Evolutionary conservation across 2,888 invertebrate species (phyloP), one percentile per base, ranked within the genome.

Genomic region (Malthinus seriepunctatus): DNA sequence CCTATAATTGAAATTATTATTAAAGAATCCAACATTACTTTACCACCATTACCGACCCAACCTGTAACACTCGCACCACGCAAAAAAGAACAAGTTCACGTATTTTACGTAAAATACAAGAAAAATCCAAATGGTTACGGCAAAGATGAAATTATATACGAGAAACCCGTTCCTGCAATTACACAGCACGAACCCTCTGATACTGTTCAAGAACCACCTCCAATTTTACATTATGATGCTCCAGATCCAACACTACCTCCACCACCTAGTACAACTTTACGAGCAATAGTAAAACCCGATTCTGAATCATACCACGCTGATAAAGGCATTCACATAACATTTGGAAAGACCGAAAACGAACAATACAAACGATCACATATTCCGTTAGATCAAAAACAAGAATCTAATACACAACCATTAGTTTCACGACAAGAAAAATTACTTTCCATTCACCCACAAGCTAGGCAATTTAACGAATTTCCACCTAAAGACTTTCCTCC

Each of bases 1-100:
- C 93, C 93, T 4, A 94, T 94, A 12, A 94, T 94, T 68, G 94
- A 94, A 79, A 94, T 94, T 65, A 94, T 94, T 61, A 93, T 94
- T 50, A 93, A 92, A 72, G 93, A 94, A 76, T 92, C 93, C 0
- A 94, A 94, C 73, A 90, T 92, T 70, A 84, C 90, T 0, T 74
- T 92, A 1, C 88, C 92, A 1, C 84, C 89, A 1, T 83, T 84
- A 3, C 84, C 85, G 1, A 79, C 79, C 1, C 79, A 81, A 3
- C 76, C 79, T 4, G 80, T 83, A 7, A 82, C 82, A 1, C 81
- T 82, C 10, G 77, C 83, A 1, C 80, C 80, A 11, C 83, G 84
- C 63, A 85, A 85, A 66, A 92, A 91, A 72, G 93, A 93, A 73
- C 91, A 93, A 31, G 91, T 93, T 35, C 93, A 94, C 71, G 94